Evolutionary conservation across 2,113 vertebrate species (phyloP).

Genomic region (Melanostigma gelatinosum): DNA sequence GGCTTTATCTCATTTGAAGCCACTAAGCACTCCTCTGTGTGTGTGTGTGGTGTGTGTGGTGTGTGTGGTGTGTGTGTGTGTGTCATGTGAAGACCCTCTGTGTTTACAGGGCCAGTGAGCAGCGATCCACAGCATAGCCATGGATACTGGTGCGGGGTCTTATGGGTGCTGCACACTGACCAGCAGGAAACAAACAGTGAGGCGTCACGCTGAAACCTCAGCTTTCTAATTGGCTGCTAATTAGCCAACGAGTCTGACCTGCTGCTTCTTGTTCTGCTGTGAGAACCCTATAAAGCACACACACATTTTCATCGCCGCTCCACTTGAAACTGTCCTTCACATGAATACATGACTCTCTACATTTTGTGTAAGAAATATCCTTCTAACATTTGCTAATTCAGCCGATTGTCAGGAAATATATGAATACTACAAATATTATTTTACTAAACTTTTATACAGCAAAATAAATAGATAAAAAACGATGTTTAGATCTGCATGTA

Average conservation of each 20-base stretch:
- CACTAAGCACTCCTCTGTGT: constrained; percentile 30
- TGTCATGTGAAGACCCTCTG: constrained; percentile 65
- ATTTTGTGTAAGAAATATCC: not conserved
- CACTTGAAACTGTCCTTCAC: not conserved
- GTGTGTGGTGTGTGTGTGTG: constrained; percentile 39
- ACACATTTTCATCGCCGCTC: not conserved
- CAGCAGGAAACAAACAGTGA: constrained; percentile 71
- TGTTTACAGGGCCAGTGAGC: constrained; percentile 66
- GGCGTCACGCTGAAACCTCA: constrained; percentile 58
- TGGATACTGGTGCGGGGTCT: constrained; percentile 52
- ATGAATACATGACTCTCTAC: not conserved
- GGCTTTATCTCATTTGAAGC: constrained; percentile 46
- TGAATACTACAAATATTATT: not conserved
- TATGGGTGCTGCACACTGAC: constrained; percentile 41
- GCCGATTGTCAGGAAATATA: not conserved
- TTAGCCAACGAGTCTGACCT: constrained; percentile 58
- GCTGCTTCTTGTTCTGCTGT: constrained; percentile 3
- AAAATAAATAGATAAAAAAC: not conserved
- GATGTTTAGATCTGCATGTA: constrained; percentile 1
- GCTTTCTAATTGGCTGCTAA: constrained; percentile 75
- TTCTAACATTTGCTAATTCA: not conserved
- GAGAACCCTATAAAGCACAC: not conserved
- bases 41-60: constrained; percentile 10
- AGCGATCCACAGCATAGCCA: constrained; percentile 58
- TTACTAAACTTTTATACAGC: not conserved